Evolutionary conservation across 2,797 vertebrate genomes (phyloP).

Genomic region (Rhincodon typus): DNA sequence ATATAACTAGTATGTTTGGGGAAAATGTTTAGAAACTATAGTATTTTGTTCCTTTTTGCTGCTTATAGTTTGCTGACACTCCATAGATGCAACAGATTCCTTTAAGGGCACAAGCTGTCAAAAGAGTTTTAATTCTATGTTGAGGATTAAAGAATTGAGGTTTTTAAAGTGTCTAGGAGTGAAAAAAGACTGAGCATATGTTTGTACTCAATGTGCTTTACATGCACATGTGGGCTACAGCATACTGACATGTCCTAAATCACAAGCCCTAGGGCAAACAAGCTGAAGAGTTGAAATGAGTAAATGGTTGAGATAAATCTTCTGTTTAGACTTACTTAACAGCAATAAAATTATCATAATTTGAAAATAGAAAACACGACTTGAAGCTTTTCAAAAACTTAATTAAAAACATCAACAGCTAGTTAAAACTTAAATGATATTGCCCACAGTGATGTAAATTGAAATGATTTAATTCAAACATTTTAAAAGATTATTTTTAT

Average conservation of each 20-base stretch:
- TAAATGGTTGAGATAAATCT: slow-evolving; percentile 47
- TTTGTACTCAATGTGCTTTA: slow-evolving; percentile 34
- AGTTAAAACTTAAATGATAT: slow-evolving; percentile 48
- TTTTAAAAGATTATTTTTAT: slow-evolving; percentile 80
- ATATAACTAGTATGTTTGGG: not conserved
- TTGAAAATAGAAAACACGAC: slow-evolving; percentile 49
- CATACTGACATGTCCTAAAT: slow-evolving; percentile 33
- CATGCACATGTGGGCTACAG: slow-evolving; percentile 34
- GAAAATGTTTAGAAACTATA: not conserved
- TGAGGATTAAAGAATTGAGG: not conserved
- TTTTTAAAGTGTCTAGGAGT: not conserved
- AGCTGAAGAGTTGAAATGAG: not conserved
- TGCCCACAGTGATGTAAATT: slow-evolving; percentile 74
- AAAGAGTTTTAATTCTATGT: not conserved
- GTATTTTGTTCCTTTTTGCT: not conserved
- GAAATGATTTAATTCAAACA: slow-evolving; percentile 58
- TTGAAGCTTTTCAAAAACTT: slow-evolving; percentile 54
- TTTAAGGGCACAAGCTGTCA: slow-evolving; percentile 19
- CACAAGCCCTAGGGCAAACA: slow-evolving; percentile 6
- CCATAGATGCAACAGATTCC: not conserved
- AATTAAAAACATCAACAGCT: slow-evolving; percentile 62
- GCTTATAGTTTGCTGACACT: not conserved
- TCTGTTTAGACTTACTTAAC: slow-evolving; percentile 51
- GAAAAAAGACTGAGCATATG: slow-evolving; percentile 17
- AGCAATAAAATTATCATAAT: slow-evolving; percentile 53